Conservation (phyloP, 2,797 vertebrate genomes). For the Artibeus lituratus region DNA sequence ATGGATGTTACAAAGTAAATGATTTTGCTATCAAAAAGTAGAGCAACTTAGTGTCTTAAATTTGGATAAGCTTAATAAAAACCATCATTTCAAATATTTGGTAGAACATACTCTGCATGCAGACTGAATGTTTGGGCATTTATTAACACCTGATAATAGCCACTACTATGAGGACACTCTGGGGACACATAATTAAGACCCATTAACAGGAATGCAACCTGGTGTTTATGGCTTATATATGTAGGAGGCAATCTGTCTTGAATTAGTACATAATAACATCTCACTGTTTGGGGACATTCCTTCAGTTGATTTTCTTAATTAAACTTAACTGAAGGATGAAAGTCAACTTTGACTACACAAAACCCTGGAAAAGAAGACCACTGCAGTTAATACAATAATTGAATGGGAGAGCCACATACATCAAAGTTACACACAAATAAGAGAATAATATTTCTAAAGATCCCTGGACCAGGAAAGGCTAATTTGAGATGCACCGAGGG, state of each 20-base stretch:
- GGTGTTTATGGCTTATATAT: background rate
- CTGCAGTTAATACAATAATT: background rate
- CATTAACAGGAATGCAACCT: background rate
- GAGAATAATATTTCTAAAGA: background rate
- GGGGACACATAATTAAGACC: background rate
- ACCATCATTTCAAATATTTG: background rate
- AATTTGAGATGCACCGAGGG: background rate
- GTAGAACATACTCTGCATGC: background rate
- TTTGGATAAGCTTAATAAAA: background rate
- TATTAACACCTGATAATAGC: conserved; percentile 11
- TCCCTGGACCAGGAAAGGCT: background rate
- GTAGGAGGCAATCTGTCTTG: conserved; percentile 46
- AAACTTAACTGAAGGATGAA: conserved; percentile 62
- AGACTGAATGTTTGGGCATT: background rate
- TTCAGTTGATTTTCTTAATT: conserved; percentile 50
- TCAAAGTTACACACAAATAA: conserved; percentile 28
- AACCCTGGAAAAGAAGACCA: background rate
- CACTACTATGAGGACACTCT: background rate
- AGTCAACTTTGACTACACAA: conserved; percentile 25
- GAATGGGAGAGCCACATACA: background rate
- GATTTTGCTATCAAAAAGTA: background rate
- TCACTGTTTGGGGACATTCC: conserved; percentile 45
- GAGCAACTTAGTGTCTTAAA: background rate
- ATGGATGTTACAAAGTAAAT: background rate
- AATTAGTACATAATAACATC: conserved; percentile 56